Evolutionary conservation across 2,113 vertebrate species (phyloP).

Genomic region (Bombycilla garrulus): DNA sequence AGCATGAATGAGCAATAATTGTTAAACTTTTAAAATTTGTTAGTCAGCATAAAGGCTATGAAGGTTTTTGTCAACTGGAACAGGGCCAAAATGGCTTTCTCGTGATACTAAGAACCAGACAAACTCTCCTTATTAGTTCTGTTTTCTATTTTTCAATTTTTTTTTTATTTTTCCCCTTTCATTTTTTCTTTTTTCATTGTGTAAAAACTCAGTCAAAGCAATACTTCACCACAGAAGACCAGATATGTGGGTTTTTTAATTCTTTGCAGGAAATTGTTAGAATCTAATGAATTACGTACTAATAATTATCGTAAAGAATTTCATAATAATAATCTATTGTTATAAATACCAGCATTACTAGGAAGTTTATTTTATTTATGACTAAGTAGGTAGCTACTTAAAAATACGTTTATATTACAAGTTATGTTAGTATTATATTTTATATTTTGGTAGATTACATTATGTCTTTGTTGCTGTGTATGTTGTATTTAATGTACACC

Average conservation of each 20-base stretch:
- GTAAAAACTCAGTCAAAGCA: neutral
- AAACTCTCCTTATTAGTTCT: neutral
- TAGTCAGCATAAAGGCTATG: neutral
- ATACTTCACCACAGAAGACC: neutral
- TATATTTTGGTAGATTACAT: too few species aligned
- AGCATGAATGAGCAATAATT: neutral
- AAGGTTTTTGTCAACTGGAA: neutral
- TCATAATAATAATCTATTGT: neutral
- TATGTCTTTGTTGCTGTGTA: neutral
- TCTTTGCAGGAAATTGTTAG: neutral
- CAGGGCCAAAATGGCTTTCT: neutral
- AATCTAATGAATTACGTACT: neutral
- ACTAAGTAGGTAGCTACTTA: neutral
- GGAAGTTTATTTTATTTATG: neutral
- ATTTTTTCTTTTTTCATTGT: rapidly evolving
- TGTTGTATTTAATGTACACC: neutral
- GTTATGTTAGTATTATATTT: too few species aligned
- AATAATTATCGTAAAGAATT: neutral
- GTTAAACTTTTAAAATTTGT: neutral
- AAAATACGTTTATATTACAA: neutral
- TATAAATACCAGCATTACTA: neutral
- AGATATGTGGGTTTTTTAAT: neutral
- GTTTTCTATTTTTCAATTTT: too few species aligned
- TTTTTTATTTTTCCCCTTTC: rapidly evolving
- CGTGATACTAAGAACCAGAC: neutral